phyloP scores from a whole-genome alignment of 2,888 invertebrate species.

The Tupiocoris notatus region DNA sequence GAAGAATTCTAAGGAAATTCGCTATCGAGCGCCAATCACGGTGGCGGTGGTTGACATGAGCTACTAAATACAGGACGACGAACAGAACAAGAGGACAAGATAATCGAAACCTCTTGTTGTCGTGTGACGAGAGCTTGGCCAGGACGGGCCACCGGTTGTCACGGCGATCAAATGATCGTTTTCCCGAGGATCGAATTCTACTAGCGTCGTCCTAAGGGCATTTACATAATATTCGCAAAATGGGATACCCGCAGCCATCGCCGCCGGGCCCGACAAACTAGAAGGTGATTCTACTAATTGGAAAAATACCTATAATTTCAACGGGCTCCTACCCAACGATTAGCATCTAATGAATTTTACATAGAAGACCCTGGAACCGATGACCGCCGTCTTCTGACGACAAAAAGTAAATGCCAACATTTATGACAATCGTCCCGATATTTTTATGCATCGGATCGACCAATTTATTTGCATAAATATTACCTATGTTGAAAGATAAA shows the following conservation, averaged over 20 bases:
- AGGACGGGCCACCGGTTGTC: neutral
- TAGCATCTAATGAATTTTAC: constrained; percentile 31
- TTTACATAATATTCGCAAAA: constrained; percentile 31
- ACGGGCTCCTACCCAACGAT: constrained; percentile 5
- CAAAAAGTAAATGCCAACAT: too few relatives aligned
- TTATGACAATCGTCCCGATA: too few relatives aligned
- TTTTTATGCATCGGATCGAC: too few relatives aligned
- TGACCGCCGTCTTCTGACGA: too few relatives aligned
- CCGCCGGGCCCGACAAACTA: constrained; percentile 28
- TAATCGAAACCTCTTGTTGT: neutral
- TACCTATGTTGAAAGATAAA: too few relatives aligned
- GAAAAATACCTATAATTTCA: constrained; percentile 37
- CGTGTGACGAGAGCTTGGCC: neutral
- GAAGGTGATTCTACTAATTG: constrained; percentile 38
- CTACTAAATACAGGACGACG: neutral
- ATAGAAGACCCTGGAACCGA: constrained; percentile 3
- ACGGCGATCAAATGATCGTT: neutral
- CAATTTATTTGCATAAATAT: too few relatives aligned
- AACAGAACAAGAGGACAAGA: neutral
- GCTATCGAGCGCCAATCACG: too few relatives aligned
- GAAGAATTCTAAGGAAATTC: neutral
- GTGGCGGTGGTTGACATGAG: too few relatives aligned
- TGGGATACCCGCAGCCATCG: neutral
- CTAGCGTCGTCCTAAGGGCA: neutral
- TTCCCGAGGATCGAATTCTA: neutral